Conservation (phyloP, 1,140 invertebrate genomes). For the Chironomus striatipennis region DNA sequence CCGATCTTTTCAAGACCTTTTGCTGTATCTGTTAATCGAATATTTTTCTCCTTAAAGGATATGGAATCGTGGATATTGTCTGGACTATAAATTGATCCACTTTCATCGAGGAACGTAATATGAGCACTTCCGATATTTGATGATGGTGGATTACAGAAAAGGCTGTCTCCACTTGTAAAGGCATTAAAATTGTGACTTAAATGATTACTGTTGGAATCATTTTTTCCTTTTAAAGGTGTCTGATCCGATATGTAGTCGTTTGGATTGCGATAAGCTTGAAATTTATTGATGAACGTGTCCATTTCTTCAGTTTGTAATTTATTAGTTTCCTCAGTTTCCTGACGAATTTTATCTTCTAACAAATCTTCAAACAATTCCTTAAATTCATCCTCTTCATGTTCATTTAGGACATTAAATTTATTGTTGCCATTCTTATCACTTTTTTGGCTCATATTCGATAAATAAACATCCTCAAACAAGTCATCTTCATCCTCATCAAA, state of each 20-base stretch:
- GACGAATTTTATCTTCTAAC: not conserved
- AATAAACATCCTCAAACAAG: not conserved
- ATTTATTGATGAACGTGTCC: no score
- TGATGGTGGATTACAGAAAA: not conserved
- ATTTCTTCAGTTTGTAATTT: no score
- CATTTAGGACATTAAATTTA: not conserved
- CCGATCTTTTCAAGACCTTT: constrained; percentile 80
- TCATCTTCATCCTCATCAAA: not conserved
- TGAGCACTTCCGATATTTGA: not conserved
- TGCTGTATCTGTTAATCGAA: constrained; percentile 63
- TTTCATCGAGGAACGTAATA: constrained; percentile 11
- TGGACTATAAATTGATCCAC: not conserved
- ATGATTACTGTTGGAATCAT: constrained; percentile 10
- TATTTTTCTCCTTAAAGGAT: constrained; percentile 38
- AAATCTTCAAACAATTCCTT: constrained; percentile 3
- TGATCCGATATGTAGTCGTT: not conserved
- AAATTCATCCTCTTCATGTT: constrained; percentile 13
- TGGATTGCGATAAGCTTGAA: constrained; percentile 3
- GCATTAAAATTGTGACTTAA: not conserved
- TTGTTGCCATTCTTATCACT: not conserved
- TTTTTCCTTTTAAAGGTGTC: not conserved
- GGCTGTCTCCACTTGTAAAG: not conserved
- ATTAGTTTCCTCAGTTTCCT: not conserved
- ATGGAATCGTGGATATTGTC: constrained; percentile 28
- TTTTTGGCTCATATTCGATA: not conserved